These are phyloP conservation scores for Chionomys nivalis DNA, from an alignment of 2,113 vertebrate species.

Conservation along the genomic window DNA sequence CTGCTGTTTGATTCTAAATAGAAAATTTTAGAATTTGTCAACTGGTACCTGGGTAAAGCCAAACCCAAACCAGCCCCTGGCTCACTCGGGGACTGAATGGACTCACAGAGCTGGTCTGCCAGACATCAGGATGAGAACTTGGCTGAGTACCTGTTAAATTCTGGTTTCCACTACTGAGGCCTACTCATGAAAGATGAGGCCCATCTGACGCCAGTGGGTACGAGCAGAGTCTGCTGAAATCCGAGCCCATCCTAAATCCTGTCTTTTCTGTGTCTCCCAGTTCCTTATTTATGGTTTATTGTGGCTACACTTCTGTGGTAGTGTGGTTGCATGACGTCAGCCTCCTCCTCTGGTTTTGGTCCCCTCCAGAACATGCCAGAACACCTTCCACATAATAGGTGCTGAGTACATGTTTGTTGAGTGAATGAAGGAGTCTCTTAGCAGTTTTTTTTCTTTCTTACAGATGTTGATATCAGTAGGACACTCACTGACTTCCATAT, in stretches of 20 bases:
- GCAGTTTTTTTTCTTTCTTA: background rate
- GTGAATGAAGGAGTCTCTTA: background rate
- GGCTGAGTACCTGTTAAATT: too few relatives aligned
- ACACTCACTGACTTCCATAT: background rate
- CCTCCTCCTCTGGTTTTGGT: background rate
- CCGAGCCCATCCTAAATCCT: background rate
- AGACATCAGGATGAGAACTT: background rate
- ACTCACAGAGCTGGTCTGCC: background rate
- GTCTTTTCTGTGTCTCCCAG: too few relatives aligned
- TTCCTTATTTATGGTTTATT: background rate
- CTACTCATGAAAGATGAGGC: background rate
- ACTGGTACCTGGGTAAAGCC: background rate
- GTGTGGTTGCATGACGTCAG: background rate
- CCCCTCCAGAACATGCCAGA: background rate
- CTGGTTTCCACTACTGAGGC: background rate
- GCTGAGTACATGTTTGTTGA: background rate
- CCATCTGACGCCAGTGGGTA: accelerated
- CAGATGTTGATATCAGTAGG: background rate
- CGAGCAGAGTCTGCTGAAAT: background rate
- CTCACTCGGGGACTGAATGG: accelerated
- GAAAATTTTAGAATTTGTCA: background rate
- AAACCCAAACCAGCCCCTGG: background rate
- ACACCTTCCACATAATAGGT: background rate
- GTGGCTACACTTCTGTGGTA: too few relatives aligned
- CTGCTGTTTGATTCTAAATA: background rate